These are phyloP conservation scores for Squalus acanthias DNA, from an alignment of 2,797 vertebrate species.

Conservation along the genomic window DNA sequence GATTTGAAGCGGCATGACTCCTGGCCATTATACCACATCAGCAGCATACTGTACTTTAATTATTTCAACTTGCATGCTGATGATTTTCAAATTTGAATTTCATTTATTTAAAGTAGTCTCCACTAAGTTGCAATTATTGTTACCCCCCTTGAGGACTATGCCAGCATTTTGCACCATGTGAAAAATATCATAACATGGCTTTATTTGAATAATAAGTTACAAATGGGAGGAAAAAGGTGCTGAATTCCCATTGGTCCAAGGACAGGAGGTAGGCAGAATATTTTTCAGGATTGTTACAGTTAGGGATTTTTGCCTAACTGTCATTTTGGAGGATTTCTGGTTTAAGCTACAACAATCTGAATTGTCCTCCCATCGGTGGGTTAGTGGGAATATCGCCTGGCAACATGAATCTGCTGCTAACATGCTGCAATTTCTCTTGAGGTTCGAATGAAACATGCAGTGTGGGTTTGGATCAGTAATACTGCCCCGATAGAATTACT, in stretches of 20 bases:
- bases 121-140: not conserved
- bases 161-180: not conserved
- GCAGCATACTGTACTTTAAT: not conserved
- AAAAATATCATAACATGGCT: not conserved
- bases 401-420: not conserved
- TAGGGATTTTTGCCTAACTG: not conserved
- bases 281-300: not conserved
- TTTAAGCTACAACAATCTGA: not conserved
- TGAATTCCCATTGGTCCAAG: not conserved
- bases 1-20: not conserved
- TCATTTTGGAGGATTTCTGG: not conserved
- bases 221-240: not conserved
- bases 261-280: no score
- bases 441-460: not conserved
- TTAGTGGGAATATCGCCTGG: not conserved
- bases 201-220: not conserved
- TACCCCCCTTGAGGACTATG: not conserved
- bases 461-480: not conserved
- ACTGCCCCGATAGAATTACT: not conserved
- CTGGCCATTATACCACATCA: not conserved
- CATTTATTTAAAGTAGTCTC: not conserved
- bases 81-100: slow-evolving; percentile 17
- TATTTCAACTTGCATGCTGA: not conserved
- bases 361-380: not conserved
- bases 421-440: not conserved